Base-by-base conservation (phyloP, 2,113 vertebrate genomes). In the Rhadina sibilatrix region DNA sequence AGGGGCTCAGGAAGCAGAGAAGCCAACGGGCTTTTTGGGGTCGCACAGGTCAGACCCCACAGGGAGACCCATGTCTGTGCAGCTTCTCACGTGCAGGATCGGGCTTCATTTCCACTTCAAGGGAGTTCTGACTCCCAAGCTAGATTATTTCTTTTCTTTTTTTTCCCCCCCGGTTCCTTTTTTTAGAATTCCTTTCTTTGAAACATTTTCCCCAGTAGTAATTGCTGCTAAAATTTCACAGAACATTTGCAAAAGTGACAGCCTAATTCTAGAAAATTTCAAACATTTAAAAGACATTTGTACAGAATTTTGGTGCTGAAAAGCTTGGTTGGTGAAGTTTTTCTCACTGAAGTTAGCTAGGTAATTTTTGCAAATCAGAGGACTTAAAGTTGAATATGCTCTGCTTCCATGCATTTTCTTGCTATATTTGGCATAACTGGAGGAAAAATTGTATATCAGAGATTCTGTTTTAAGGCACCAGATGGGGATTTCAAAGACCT, bases 401-500 rank as follows among this genome's bases (percentile, higher is more conserved):
- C 53, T 10, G 11, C 60, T 94, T 93, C 82, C 50, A n/a, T 69
- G 91, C 54, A 40, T 91, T 91, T 91, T 72, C 69, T 81, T 93
- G 40, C 96, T 97, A 81, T 92, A 88, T 92, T 90, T 90, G 96
- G 83, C 56, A 38, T 92, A 88, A 92, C 79, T 94, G 72, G 64
- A 87, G 92, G 93, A 90, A 93, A 96, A 95, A 93, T 5, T 60
- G 38, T 86, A 8, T 90, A 88, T 88, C 92, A 96, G 91, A 95
- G 63, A 97, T 97, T 97, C 96, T 96, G 94, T 95, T 96, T 97
- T 96, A 97, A 97, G 95, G 96, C 77, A 15, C 54, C 89, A 96
- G 93, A 97, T 38, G 24, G 94, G 91, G 92, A 97, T 97, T 97
- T 96, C 95, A 95, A 95, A 96, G 97, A 95, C 94, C 79, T 96